Base-by-base conservation (phyloP, 1,140 invertebrate genomes). In the Drosophila nannoptera region DNA sequence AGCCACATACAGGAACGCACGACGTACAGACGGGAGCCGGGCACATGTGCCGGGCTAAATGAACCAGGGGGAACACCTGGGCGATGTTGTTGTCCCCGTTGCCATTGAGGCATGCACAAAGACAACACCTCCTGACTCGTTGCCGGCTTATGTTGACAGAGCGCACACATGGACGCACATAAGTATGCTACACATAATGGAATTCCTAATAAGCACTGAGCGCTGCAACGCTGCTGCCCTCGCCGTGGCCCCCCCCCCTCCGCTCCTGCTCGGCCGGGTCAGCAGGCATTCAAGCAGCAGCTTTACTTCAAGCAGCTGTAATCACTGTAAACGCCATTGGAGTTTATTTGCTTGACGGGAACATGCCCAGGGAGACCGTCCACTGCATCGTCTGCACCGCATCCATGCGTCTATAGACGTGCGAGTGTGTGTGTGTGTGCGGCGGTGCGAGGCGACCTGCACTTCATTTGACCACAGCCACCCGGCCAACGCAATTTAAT, bases 141-240 rank as follows among this genome's bases (percentile, higher is more conserved):
- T 43, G 46, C 48, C 49, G 46, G 53, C 40, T 60, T 56, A 58
- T 84, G 81, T 86, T 86, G 77, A 86, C 81, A 80, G 35, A 75
- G 61, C 46, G 40, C 56, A 49, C 76, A 73, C 48, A 71, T 52
- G 50, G 49, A 71, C 69, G 43, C 59, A 73, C 68, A 78, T 69
- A 74, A 76, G 69, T 68, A 56, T 60, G 61, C 68, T 76, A 77
- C 64, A 59, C 76, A 81, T 86, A 86, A 86, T 86, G 77, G 81
- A 86, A 86, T 86, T 86, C 86, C 77, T 86, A 86, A 86, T 86
- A 86, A 81, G 64, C 42, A 42, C 59, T 59, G 54, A 29, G 63
- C 64, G 40, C 40, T 68, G 60, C 64, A 63, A 52, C 70, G 52
- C 55, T 69, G 29, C 40, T 43, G 45, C 33, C 60, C 9, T 43